These are phyloP conservation scores for Oasisia sp. DNA, from an alignment of 2,888 invertebrate species.

Conservation along the genomic window DNA sequence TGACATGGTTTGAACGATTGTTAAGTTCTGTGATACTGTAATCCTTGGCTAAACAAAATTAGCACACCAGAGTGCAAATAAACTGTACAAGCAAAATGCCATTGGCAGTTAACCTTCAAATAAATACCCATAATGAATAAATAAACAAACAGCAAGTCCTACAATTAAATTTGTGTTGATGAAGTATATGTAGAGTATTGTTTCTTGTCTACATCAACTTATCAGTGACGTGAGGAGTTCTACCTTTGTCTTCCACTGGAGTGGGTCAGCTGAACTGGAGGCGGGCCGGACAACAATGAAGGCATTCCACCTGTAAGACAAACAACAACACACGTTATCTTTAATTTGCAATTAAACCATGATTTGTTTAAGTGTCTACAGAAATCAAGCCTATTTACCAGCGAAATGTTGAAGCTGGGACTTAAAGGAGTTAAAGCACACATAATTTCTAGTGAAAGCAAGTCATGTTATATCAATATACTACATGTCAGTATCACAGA, in stretches of 20 bases:
- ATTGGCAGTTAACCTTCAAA: no score
- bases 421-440: no score
- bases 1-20: background rate
- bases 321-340: background rate
- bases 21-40: background rate
- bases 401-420: no score
- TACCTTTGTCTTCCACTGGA: slow-evolving; percentile 6
- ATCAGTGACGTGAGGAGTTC: background rate
- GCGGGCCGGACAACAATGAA: background rate
- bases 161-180: background rate
- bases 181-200: background rate
- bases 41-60: background rate
- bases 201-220: background rate
- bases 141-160: background rate
- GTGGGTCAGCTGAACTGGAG: background rate
- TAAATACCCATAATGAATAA: background rate
- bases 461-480: no score
- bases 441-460: no score
- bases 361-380: background rate
- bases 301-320: background rate
- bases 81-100: no score
- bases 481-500: no score
- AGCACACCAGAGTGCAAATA: no score
- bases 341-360: background rate
- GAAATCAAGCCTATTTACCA: no score